Conservation (phyloP, 2,797 vertebrate genomes). For the Neosilurus hyrtlii region DNA sequence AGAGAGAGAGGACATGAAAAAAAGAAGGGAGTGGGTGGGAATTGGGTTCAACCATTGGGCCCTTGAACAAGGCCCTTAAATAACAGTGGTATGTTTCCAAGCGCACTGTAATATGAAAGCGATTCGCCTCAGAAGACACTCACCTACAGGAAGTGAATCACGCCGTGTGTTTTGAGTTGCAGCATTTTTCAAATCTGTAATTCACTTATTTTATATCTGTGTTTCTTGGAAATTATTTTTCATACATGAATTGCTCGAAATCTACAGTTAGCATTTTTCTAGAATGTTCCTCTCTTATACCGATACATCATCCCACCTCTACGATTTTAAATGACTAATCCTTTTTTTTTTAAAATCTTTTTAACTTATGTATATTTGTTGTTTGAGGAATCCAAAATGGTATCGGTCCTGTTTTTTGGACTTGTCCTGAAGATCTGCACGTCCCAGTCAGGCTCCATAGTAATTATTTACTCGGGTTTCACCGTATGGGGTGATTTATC, state of each 20-base stretch:
- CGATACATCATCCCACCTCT: background rate
- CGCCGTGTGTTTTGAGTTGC: background rate
- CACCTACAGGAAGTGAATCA: background rate
- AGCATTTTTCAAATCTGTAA: background rate
- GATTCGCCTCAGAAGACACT: slow-evolving; percentile 1
- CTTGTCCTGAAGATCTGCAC: background rate
- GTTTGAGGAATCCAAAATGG: background rate
- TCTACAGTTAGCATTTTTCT: background rate
- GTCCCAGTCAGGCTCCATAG: background rate
- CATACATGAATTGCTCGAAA: background rate
- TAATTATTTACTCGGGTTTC: slow-evolving; percentile 15
- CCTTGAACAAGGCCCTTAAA: no score
- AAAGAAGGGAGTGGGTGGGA: no score
- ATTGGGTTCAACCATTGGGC: no score
- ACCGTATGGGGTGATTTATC: background rate
- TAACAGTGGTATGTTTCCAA: background rate
- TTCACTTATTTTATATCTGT: background rate
- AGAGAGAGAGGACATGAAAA: background rate
- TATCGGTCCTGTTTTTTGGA: background rate
- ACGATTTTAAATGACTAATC: no score
- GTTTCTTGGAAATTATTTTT: background rate
- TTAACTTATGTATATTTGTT: background rate
- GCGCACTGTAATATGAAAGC: background rate
- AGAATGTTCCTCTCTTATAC: background rate
- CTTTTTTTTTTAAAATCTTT: no score